Conservation (phyloP, 1,140 invertebrate species). For the Fopius arisanus region DNA sequence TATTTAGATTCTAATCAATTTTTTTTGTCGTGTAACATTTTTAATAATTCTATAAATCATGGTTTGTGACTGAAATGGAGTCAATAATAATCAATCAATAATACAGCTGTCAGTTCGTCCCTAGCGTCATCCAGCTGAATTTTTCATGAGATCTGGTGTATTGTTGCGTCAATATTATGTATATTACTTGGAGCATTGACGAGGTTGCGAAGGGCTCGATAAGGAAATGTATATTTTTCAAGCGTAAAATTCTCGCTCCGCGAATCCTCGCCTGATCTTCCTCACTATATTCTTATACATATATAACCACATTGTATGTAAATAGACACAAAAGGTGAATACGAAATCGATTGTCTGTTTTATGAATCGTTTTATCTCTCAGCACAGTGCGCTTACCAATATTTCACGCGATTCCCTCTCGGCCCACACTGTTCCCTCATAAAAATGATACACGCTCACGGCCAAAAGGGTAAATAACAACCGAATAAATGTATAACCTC, state of each 20-base stretch:
- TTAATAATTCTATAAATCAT: neutral
- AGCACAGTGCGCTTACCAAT: constrained; percentile 45
- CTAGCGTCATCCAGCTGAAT: too few relatives aligned
- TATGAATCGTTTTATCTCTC: constrained; percentile 56
- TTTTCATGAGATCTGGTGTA: too few relatives aligned
- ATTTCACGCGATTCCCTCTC: constrained; percentile 44
- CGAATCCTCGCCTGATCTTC: constrained; percentile 14
- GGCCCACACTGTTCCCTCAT: constrained; percentile 22
- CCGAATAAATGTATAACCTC: constrained; percentile 34
- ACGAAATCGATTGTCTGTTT: constrained; percentile 52
- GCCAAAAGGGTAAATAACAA: constrained; percentile 42
- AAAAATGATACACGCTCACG: constrained; percentile 41
- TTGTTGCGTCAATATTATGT: neutral
- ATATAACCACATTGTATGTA: neutral
- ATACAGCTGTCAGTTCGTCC: too few relatives aligned
- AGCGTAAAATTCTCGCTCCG: neutral
- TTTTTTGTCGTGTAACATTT: too few relatives aligned
- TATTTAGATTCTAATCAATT: too few relatives aligned
- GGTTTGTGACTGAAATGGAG: neutral
- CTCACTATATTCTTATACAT: neutral
- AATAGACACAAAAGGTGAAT: constrained; percentile 37
- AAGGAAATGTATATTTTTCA: constrained; percentile 31
- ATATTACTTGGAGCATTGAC: neutral
- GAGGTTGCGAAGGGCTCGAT: constrained; percentile 13
- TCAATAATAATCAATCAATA: too few relatives aligned